Evolutionary conservation across 2,797 vertebrate species (phyloP).

Genomic region (Sternotherus odoratus): DNA sequence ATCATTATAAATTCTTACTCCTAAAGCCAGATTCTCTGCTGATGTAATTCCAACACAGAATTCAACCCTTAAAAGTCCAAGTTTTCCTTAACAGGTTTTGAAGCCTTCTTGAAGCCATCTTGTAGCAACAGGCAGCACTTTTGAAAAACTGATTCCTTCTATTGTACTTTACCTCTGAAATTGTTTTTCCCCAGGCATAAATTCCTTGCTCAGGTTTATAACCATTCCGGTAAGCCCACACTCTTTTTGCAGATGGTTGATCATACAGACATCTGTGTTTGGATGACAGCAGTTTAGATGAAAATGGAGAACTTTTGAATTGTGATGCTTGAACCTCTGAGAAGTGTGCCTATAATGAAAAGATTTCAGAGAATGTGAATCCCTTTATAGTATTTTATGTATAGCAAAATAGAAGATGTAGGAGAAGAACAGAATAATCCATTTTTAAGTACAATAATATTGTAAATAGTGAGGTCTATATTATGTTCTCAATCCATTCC

Average conservation of each 20-base stretch:
- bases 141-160: background rate
- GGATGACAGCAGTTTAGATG: background rate
- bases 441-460: background rate
- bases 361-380: background rate
- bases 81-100: background rate
- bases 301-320: conserved; percentile 6
- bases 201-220: conserved; percentile 25
- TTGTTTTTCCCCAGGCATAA: conserved; percentile 60
- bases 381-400: background rate
- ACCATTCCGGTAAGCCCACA: conserved; percentile 63
- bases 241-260: conserved; percentile 59
- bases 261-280: conserved; percentile 36
- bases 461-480: background rate
- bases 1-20: background rate
- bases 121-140: background rate
- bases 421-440: background rate
- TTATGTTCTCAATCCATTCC: background rate
- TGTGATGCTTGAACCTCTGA: conserved; percentile 60
- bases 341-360: conserved; percentile 40
- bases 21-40: background rate
- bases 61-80: background rate
- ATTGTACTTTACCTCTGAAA: conserved; percentile 63
- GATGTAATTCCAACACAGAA: background rate
- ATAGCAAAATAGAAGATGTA: background rate
- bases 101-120: background rate